phyloP scores from a whole-genome alignment of 2,888 invertebrate genomes.

The Pheosia tremula region DNA sequence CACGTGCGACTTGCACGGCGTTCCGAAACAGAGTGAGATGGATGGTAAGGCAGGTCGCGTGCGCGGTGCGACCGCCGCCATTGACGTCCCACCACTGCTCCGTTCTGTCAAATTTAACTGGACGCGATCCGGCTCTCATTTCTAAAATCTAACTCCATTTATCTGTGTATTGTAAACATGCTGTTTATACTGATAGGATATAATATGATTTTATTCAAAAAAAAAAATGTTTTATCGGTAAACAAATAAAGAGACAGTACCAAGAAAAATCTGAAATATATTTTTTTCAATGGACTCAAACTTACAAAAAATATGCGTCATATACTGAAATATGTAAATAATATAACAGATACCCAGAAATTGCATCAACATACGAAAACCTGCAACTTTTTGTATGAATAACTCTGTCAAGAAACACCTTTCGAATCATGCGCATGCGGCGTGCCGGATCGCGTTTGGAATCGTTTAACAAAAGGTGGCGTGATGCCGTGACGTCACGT shows the following conservation, averaged over 20 bases:
- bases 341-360: neutral
- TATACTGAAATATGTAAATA: neutral
- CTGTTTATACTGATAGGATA: too few relatives aligned
- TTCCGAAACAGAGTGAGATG: constrained; percentile 62
- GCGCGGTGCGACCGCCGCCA: constrained; percentile 44
- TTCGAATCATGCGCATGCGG: constrained; percentile 48
- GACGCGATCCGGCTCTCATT: constrained; percentile 63
- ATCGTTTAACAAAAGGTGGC: constrained; percentile 82
- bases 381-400: constrained; percentile 19
- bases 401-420: constrained; percentile 31
- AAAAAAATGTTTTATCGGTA: neutral
- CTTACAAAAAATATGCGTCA: neutral
- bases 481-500: constrained; percentile 82
- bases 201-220: neutral
- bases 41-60: constrained; percentile 51
- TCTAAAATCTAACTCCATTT: constrained; percentile 16
- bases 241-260: neutral
- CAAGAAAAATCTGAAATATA: neutral
- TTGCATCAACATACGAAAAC: neutral
- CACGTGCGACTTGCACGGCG: constrained; percentile 55
- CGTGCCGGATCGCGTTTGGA: constrained; percentile 71
- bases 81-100: constrained; percentile 60
- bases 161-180: constrained; percentile 1
- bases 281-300: neutral
- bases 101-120: constrained; percentile 68